phyloP scores from a whole-genome alignment of 2,888 invertebrate species.

The Pocota personata region DNA sequence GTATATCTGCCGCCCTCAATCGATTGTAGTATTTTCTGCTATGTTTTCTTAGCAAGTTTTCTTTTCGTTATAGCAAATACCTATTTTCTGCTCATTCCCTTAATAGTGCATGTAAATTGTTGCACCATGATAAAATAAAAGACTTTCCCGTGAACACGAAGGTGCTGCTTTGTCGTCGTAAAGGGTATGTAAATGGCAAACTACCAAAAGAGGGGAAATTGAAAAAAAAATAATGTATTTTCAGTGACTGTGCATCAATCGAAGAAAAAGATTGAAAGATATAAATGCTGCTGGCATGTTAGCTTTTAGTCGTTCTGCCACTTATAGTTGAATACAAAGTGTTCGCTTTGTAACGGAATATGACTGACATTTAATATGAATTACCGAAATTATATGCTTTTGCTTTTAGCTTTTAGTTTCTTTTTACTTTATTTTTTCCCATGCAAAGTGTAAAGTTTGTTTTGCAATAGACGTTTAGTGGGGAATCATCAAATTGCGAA shows the following conservation, averaged over 20 bases:
- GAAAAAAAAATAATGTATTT: neutral
- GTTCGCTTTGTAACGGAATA: slow-evolving; percentile 11
- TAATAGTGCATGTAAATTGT: neutral
- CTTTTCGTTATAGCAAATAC: neutral
- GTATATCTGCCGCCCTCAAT: neutral
- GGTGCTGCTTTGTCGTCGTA: neutral
- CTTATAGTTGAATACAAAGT: slow-evolving; percentile 6
- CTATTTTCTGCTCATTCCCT: neutral
- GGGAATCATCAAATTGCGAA: slow-evolving; percentile 29
- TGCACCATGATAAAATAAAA: neutral
- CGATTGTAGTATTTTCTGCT: neutral
- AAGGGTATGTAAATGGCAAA: slow-evolving; percentile 2
- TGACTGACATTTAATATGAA: slow-evolving; percentile 43
- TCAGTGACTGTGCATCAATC: neutral
- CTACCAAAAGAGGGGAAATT: neutral
- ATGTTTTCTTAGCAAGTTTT: neutral
- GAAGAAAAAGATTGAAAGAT: neutral
- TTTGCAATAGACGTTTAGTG: neutral
- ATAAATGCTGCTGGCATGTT: neutral
- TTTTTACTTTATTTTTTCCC: neutral
- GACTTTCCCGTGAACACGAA: neutral
- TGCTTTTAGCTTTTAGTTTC: slow-evolving; percentile 6
- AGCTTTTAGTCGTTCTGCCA: neutral
- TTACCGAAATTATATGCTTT: slow-evolving; percentile 37
- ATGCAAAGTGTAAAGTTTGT: slow-evolving; percentile 5